Percentiles rank a stretch among this genome's conserved stretches.
Evolutionary conservation across 1,140 invertebrate genomes (phyloP).

Genomic region (Scaptomyza montana): DNA sequence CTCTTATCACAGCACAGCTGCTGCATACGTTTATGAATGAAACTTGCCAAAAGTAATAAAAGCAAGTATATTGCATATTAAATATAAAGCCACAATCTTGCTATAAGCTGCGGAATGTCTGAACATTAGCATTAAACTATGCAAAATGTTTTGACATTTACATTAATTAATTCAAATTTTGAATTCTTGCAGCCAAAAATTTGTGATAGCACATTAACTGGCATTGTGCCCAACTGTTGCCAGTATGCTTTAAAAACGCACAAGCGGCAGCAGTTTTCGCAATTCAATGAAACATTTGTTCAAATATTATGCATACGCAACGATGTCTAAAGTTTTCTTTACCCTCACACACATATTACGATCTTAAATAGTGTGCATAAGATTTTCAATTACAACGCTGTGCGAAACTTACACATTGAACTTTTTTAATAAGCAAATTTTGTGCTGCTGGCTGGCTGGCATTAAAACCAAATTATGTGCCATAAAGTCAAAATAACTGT

Average conservation of each 20-base stretch:
- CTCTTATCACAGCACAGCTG: slow-evolving; percentile 13
- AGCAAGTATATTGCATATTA: no score
- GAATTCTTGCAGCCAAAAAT: not conserved
- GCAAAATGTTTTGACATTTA: slow-evolving; percentile 16
- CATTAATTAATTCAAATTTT: slow-evolving; percentile 21
- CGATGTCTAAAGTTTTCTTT: slow-evolving; percentile 12
- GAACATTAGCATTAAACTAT: not conserved
- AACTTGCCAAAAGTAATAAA: no score
- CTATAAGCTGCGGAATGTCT: not conserved
- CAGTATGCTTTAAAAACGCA: not conserved
- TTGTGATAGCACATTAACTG: slow-evolving; percentile 6
- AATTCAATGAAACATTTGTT: slow-evolving; percentile 26
- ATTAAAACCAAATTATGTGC: slow-evolving; percentile 43
- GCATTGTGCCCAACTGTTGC: slow-evolving; percentile 22
- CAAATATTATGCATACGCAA: slow-evolving; percentile 37
- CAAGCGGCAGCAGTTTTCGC: not conserved
- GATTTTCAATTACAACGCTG: slow-evolving; percentile 32
- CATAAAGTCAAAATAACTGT: slow-evolving; percentile 48
- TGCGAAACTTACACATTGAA: slow-evolving; percentile 23
- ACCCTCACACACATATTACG: not conserved
- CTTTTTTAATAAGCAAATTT: slow-evolving; percentile 45
- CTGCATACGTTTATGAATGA: slow-evolving; percentile 5
- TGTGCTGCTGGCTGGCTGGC: slow-evolving; percentile 3
- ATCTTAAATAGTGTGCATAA: slow-evolving; percentile 20
- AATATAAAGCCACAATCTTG: no score